These are phyloP conservation scores for Sebastes reedi DNA, from an alignment of 2,797 vertebrate species.

Conservation along the genomic window DNA sequence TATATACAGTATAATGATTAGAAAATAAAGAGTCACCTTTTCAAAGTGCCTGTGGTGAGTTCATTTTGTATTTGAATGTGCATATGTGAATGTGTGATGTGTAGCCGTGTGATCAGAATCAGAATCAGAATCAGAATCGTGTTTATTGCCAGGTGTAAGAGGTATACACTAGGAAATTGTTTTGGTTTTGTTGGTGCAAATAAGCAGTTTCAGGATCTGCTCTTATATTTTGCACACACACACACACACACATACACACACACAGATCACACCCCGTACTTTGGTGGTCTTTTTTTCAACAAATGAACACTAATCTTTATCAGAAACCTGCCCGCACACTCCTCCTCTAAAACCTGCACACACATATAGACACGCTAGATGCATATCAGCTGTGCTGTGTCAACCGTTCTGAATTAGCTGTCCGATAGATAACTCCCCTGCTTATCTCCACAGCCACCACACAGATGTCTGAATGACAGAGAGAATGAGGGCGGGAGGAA, in stretches of 20 bases:
- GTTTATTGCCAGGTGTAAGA: too few relatives aligned
- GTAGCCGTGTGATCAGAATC: neutral
- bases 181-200: too few relatives aligned
- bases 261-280: neutral
- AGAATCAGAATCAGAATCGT: too few relatives aligned
- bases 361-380: constrained; percentile 14
- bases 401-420: constrained; percentile 30
- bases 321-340: neutral
- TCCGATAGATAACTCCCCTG: constrained; percentile 40
- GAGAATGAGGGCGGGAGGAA: neutral
- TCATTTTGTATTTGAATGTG: constrained; percentile 39
- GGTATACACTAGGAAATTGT: too few relatives aligned
- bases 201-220: neutral
- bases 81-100: neutral
- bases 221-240: neutral
- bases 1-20: constrained; percentile 82
- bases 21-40: constrained; percentile 85
- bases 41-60: constrained; percentile 72
- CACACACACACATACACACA: neutral
- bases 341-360: neutral
- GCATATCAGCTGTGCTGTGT: constrained; percentile 45
- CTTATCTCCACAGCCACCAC: constrained; percentile 44
- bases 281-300: neutral
- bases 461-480: constrained; percentile 36
- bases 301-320: neutral